A percentile compares a stretch with the other conserved stretches of the same genome.
Conservation (phyloP, 2,888 invertebrate species). For the Pseudolycoriella hygida region DNA sequence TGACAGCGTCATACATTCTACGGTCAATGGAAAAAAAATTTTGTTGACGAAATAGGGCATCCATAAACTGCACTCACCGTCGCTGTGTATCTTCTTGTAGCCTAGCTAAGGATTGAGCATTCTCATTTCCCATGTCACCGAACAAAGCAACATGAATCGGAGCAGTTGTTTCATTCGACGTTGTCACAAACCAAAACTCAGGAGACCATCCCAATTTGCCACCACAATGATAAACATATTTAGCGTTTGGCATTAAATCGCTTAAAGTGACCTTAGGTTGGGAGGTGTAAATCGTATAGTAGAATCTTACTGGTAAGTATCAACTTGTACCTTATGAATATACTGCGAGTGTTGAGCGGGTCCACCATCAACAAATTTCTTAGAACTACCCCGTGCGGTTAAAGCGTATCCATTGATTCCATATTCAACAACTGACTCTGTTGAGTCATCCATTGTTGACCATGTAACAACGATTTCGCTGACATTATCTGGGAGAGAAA, state of each 20-base stretch:
- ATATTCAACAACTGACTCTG: slow-evolving; percentile 53
- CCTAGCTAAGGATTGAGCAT: slow-evolving; percentile 66
- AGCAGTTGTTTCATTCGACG: slow-evolving; percentile 50
- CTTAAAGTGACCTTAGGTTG: background rate
- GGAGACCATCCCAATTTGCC: slow-evolving; percentile 69
- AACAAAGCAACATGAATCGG: slow-evolving; percentile 67
- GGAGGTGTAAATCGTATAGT: background rate
- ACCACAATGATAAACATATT: slow-evolving; percentile 68
- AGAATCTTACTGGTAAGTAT: background rate
- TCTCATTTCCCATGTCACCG: slow-evolving; percentile 88
- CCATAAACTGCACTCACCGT: slow-evolving; percentile 20
- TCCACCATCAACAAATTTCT: slow-evolving; percentile 61
- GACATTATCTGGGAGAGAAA: background rate
- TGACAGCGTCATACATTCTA: slow-evolving; percentile 59
- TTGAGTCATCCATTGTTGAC: slow-evolving; percentile 55
- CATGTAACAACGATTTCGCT: slow-evolving; percentile 63
- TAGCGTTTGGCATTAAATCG: slow-evolving; percentile 39
- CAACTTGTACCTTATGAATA: slow-evolving; percentile 50
- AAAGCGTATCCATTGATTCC: slow-evolving; percentile 42
- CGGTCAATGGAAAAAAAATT: too few species aligned
- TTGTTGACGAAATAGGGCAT: too few species aligned
- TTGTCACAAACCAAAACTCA: slow-evolving; percentile 56
- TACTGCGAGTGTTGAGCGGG: slow-evolving; percentile 41
- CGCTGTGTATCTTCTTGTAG: slow-evolving; percentile 70
- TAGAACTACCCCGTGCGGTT: slow-evolving; percentile 36